Evolutionary conservation across 2,113 vertebrate species (phyloP), one percentile per base, ranked within the genome.

Genomic region (Psilopsiagon aymara): DNA sequence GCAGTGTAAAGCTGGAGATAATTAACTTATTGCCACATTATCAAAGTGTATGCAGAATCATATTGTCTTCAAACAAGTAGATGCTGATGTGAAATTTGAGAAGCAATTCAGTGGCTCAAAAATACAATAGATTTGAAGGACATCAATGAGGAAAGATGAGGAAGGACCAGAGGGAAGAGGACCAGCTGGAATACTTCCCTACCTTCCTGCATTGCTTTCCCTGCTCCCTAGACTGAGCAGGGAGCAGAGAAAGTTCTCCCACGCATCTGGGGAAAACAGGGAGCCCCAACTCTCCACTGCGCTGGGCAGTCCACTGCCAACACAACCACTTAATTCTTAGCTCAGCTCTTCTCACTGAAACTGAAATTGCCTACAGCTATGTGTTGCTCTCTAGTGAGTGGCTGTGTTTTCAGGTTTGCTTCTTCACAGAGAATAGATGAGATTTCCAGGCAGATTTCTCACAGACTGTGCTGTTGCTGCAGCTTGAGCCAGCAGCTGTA

Each of bases 341-440:
- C 62, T 46, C 3, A 2, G 10, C 24, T 88, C 29, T 70, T 82
- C 78, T 57, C 10, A 1, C 3, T 2, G 1, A 15, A 66, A 52
- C 35, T 53, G 28, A 33, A 2, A 24, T 37, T 47, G 24, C 52
- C 37, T 9, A 0, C 25, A 52, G 37, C 13, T 59, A 1, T 6
- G 31, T 23, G 20, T 1, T 66, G 23, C 29, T 60, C 13, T 71
- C 14, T 6, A 77, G 43, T 3, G 1, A 53, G 51, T 5, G 37
- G 12, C 47, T 17, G 49, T 6, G 12, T 5, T 43, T 46, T 57
- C 7, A 9, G 1, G 0, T 41, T 37, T 62, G 19, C 60, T 46
- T 27, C 51, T 63, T 51, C 1, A 2, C 66, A 28, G 29, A 2
- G 13, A 73, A 76, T 0, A 70, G 39, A 13, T 2, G 0, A 17